Percentiles rank a stretch among this genome's conserved stretches.
phyloP scores from a whole-genome alignment of 2,888 invertebrate species.

The Melieria picta region DNA sequence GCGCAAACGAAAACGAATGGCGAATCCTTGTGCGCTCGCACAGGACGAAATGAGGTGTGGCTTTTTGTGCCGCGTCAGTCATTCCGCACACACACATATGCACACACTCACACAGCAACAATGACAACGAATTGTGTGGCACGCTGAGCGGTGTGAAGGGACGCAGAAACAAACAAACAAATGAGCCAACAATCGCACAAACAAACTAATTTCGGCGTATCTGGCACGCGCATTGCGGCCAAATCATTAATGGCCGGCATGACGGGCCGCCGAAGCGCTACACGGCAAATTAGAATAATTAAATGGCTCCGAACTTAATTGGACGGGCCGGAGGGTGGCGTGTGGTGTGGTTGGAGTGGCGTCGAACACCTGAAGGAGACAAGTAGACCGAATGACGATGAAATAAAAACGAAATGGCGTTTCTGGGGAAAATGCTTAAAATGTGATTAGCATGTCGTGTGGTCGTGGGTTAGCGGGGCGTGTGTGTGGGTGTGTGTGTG shows the following conservation, averaged over 20 bases:
- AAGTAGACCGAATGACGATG: not conserved
- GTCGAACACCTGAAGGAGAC: not conserved
- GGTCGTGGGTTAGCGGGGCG: not conserved
- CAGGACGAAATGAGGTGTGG: constrained; percentile 34
- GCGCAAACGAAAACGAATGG: constrained; percentile 51
- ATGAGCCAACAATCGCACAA: constrained; percentile 12
- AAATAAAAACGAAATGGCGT: not conserved
- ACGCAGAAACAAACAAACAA: no score
- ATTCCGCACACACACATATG: not conserved
- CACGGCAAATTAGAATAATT: constrained; percentile 59
- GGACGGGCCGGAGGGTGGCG: constrained; percentile 43
- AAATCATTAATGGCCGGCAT: constrained; percentile 43
- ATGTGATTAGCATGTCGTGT: constrained; percentile 46
- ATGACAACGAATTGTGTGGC: not conserved
- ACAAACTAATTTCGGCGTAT: constrained; percentile 53
- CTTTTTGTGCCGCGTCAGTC: constrained; percentile 33
- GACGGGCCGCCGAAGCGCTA: constrained; percentile 4
- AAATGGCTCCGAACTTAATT: constrained; percentile 61
- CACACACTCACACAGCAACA: constrained; percentile 13
- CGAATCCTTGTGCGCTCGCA: constrained; percentile 38
- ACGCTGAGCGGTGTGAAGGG: no score
- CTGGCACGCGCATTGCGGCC: constrained; percentile 50
- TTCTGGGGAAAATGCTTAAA: constrained; percentile 3
- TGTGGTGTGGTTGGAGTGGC: no score
- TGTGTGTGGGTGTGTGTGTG: not conserved